These are phyloP conservation scores for Phrynosoma platyrhinos DNA, from an alignment of 2,113 vertebrate genomes.

Conservation along the genomic window DNA sequence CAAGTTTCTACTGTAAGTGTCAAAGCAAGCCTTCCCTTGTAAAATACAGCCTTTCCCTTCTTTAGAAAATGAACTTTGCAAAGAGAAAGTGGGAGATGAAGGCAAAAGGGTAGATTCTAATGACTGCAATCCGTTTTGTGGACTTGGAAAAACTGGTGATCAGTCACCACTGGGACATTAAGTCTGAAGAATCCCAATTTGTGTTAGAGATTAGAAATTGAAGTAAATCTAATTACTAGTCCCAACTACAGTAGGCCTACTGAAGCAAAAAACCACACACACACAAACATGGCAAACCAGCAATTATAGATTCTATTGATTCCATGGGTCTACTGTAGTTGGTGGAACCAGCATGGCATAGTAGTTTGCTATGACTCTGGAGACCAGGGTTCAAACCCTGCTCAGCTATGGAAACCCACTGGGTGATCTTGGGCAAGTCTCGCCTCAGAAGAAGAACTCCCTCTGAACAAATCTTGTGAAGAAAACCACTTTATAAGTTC, in stretches of 20 bases:
- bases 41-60: not conserved
- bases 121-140: constrained; percentile 47
- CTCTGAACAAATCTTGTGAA: too few species aligned
- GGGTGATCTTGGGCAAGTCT: too few species aligned
- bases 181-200: not conserved
- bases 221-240: too few species aligned
- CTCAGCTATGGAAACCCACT: too few species aligned
- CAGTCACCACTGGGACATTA: not conserved
- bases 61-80: not conserved
- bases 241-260: too few species aligned
- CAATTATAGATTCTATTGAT: too few species aligned
- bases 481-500: too few species aligned
- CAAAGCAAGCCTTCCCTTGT: not conserved
- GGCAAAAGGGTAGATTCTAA: constrained; percentile 62
- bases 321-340: too few species aligned
- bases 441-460: too few species aligned
- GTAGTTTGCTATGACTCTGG: too few species aligned
- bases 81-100: constrained; percentile 25
- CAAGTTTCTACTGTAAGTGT: constrained; percentile 34
- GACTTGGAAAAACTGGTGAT: constrained; percentile 39
- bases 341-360: too few species aligned
- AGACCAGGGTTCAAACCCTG: too few species aligned
- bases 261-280: not conserved
- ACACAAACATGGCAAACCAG: not conserved
- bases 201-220: not conserved